Evolutionary conservation across 1,140 invertebrate genomes (phyloP), one percentile per base, ranked within the genome.

Genomic region (Drosophila tropicalis): DNA sequence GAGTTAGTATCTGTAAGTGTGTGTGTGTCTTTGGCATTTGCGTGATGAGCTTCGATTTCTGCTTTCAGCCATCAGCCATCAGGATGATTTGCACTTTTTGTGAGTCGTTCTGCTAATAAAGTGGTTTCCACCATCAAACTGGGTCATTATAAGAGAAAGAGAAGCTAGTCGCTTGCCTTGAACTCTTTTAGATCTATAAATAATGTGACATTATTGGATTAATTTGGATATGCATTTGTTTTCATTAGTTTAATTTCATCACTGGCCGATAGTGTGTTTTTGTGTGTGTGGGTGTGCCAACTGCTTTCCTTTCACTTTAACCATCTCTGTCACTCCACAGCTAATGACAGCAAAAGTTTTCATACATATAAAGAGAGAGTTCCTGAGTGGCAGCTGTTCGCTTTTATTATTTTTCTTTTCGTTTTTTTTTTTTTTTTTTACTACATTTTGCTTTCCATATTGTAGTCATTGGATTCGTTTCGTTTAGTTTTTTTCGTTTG

Each of bases 191-290:
- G 40, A 66, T 69, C 84, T 80, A 84, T 83, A 89, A 83, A 87
- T 83, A 83, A 72, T 67, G 79, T 62, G 84, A 87, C 83, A 74
- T 76, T 77, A 86, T 89, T 76, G 84, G 84, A 79, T 89, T 87
- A 87, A 89, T 89, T 86, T 80, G 72, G 70, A 89, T 89, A 77
- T 89, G 80, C 80, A 89, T 87, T 87, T 89, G 76, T 83, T 79
- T 89, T 89, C 79, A 87, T 87, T 87, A 87, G 83, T 77, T 76
- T 83, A 87, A 87, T 89, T 89, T 83, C 60, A 67, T 63, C 58
- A 61, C 9, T 17, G 41, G 19, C 17, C 29, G 29, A 5, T 29
- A 5, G 29, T 29, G 29, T 25, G 22, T 25, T 25, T 25, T 25
- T 39, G 3, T 65, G 19, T 13, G 29, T 44, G 10, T 64, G 41